Conservation (phyloP, 2,113 vertebrate genomes). For the Plecotus auritus region DNA sequence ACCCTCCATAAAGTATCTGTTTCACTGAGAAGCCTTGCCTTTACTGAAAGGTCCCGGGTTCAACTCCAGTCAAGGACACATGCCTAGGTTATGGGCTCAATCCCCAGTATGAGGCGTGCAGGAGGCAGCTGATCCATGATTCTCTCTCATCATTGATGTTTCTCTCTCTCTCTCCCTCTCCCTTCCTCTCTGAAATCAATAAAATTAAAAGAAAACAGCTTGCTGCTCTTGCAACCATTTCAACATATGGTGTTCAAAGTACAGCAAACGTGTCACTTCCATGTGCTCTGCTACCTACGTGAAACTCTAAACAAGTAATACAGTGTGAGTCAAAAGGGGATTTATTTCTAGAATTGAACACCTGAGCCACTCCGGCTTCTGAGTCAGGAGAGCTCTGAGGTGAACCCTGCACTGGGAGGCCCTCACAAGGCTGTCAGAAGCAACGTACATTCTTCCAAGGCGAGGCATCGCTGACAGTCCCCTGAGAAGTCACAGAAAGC, state of each 20-base stretch:
- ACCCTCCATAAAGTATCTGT: not conserved
- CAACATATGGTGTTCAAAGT: not conserved
- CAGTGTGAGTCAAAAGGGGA: not conserved
- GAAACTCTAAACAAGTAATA: constrained; percentile 24
- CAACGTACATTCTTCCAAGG: not conserved
- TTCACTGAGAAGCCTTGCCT: not conserved
- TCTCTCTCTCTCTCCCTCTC: too few relatives aligned
- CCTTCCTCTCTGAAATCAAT: too few relatives aligned
- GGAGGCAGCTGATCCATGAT: too few relatives aligned
- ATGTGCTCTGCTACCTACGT: not conserved
- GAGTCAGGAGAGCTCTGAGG: not conserved
- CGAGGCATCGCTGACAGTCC: not conserved
- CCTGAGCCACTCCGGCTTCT: constrained; percentile 9
- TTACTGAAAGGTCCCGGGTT: not conserved
- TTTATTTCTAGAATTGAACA: constrained; percentile 27
- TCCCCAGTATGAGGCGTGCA: too few relatives aligned
- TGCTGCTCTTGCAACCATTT: not conserved
- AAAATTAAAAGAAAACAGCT: not conserved
- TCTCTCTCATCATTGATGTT: too few relatives aligned
- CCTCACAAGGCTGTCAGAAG: not conserved
- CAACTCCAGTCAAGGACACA: too few relatives aligned
- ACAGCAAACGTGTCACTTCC: not conserved
- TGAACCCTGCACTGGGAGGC: not conserved
- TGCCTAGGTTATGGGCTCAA: too few relatives aligned
- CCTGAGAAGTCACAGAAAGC: constrained; percentile 3